Percentiles rank a stretch among this genome's conserved stretches.
Evolutionary conservation across 2,888 invertebrate genomes (phyloP).

Genomic region (Lathronympha strigana): DNA sequence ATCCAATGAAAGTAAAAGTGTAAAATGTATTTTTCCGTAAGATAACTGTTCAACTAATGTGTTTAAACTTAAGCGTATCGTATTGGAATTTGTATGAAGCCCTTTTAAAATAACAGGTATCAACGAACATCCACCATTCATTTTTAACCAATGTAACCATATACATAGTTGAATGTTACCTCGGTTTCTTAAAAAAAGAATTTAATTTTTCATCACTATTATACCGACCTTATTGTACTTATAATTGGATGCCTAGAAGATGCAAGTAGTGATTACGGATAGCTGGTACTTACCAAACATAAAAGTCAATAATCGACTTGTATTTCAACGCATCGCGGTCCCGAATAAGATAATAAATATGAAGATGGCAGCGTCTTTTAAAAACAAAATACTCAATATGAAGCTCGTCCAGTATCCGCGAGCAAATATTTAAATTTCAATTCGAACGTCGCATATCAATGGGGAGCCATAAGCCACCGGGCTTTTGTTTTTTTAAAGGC

Average conservation of each 20-base stretch:
- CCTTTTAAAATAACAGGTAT: neutral
- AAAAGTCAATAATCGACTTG: constrained; percentile 35
- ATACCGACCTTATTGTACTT: too few species aligned
- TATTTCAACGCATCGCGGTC: constrained; percentile 42
- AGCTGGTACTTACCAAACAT: constrained; percentile 10
- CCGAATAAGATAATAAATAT: constrained; percentile 74
- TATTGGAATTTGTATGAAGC: neutral
- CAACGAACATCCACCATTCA: too few species aligned
- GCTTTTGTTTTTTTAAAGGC: constrained; percentile 71
- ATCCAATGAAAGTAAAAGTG: constrained; percentile 8
- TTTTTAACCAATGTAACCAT: too few species aligned
- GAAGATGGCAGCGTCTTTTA: constrained; percentile 74
- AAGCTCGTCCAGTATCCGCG: constrained; percentile 73
- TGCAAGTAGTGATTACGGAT: neutral
- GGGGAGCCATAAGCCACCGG: constrained; percentile 84
- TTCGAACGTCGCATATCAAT: constrained; percentile 84
- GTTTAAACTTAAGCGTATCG: neutral
- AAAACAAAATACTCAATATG: constrained; percentile 76
- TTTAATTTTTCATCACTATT: too few species aligned
- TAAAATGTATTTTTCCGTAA: neutral
- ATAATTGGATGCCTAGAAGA: too few species aligned
- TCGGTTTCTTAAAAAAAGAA: too few species aligned
- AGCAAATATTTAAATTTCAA: constrained; percentile 84
- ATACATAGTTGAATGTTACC: too few species aligned
- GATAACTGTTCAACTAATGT: neutral